Percentiles rank a stretch among this genome's conserved stretches.
Evolutionary conservation across 2,888 invertebrate species (phyloP).

Genomic region (Nomada fucata): DNA sequence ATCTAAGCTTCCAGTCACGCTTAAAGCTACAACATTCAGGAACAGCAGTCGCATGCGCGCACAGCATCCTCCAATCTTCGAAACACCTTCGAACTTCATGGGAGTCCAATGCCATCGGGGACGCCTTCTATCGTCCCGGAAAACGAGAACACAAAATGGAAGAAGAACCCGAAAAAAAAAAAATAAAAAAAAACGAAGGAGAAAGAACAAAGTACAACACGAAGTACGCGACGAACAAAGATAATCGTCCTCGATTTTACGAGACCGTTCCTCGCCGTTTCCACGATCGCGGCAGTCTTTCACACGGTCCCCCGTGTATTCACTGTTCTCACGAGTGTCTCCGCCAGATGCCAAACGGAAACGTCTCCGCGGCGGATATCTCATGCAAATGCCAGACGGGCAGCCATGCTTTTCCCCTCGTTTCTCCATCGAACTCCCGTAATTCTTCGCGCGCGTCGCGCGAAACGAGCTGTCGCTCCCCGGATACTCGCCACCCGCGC

Average conservation of each 20-base stretch:
- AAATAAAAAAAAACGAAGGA: neutral
- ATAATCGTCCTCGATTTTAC: slow-evolving; percentile 11
- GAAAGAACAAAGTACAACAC: neutral
- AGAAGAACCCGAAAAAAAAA: neutral
- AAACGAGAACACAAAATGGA: neutral
- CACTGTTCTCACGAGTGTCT: slow-evolving; percentile 57
- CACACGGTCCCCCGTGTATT: slow-evolving; percentile 45
- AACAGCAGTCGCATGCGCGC: slow-evolving; percentile 30
- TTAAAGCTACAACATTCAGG: slow-evolving; percentile 53
- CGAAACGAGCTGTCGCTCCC: neutral
- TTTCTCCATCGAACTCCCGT: slow-evolving; percentile 33
- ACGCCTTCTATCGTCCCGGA: neutral
- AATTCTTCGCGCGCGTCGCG: neutral
- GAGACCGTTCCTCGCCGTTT: slow-evolving; percentile 32
- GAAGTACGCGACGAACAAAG: neutral
- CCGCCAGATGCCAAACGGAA: slow-evolving; percentile 31
- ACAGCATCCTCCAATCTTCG: slow-evolving; percentile 4
- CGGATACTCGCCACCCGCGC: slow-evolving; percentile 10
- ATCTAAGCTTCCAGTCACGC: slow-evolving; percentile 11
- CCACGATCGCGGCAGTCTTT: slow-evolving; percentile 49
- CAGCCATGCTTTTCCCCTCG: neutral
- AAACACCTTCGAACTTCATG: no score
- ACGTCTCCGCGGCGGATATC: slow-evolving; percentile 28
- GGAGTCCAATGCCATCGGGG: no score
- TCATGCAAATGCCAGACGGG: slow-evolving; percentile 47